Evolutionary conservation across 2,113 vertebrate genomes (phyloP), one percentile per base, ranked within the genome.

Genomic region (Caretta caretta): DNA sequence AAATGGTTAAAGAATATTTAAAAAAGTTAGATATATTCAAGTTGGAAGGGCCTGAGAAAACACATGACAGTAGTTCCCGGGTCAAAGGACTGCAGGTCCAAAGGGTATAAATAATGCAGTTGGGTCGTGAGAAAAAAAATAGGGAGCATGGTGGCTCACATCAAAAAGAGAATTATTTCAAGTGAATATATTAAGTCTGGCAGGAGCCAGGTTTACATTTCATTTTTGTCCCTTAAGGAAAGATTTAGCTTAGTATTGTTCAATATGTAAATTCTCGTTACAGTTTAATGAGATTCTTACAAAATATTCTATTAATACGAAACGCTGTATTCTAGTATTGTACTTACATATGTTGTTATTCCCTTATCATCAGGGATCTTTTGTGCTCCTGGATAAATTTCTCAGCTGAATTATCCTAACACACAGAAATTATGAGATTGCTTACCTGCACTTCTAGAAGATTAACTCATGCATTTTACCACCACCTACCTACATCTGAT

Each of bases 241-340:
- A 97, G 95, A 95, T 94, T 97, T 96, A 95, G 84, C 46, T 95
- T 17, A 0, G 72, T 83, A 94, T 93, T 97, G 92, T 95, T 97
- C 89, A 65, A 81, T 92, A 97, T 93, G 90, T 89, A 98, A 97
- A 97, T 97, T 97, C 90, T 51, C 86, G 93, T 94, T 95, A 95
- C 88, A 94, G 65, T 72, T 84, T 92, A 97, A 98, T 93, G 90
- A 96, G 94, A 97, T 98, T 97, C 91, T 84, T 93, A 87, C 86
- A 92, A 97, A 95, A 96, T 97, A 97, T 87, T 97, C 88, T 94
- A 94, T 95, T 97, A 96, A 93, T 88, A 93, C 87, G 89, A 88
- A 97, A 93, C 94, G 53, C 90, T 90, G 89, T 93, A n/a, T 89
- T 97, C 89, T 94, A 72, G 93, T 90, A 90, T 86, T 82, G 86